These are phyloP conservation scores for chimpanzee (Pan troglodytes) DNA, from an alignment of 2,113 vertebrate genomes.

Conservation along the genomic window DNA sequence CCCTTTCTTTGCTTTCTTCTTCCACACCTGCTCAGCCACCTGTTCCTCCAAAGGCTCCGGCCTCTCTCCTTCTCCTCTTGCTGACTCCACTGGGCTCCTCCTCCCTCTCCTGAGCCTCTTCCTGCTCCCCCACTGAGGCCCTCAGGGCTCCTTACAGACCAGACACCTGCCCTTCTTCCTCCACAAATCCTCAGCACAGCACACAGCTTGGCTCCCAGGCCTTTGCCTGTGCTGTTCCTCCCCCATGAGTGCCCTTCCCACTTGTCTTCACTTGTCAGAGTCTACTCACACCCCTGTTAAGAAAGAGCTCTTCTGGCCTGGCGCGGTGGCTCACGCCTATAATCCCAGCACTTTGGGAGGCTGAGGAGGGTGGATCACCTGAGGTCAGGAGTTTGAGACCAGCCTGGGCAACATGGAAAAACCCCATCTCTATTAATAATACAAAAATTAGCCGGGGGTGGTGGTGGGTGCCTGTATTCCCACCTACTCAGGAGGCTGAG, in stretches of 20 bases:
- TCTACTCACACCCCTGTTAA: neutral
- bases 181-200: rapidly evolving
- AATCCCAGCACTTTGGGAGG: no score
- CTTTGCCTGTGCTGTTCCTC: neutral
- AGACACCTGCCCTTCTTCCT: no score
- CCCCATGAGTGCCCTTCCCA: neutral
- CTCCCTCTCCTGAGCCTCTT: neutral
- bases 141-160: neutral
- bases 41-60: neutral
- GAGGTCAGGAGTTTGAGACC: no score
- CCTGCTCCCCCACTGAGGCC: no score
- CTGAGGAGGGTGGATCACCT: no score
- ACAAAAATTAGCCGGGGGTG: no score
- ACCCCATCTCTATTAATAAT: no score
- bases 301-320: neutral
- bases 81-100: neutral
- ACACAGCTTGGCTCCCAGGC: no score
- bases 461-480: no score
- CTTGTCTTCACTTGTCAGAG: neutral
- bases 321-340: no score
- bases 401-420: no score
- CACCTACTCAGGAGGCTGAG: no score
- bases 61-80: neutral
- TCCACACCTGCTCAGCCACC: neutral
- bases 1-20: neutral